A percentile compares a stretch with the other conserved stretches of the same genome.
Conservation (phyloP, 2,113 vertebrate species). For the Entomyzon cyanotis region DNA sequence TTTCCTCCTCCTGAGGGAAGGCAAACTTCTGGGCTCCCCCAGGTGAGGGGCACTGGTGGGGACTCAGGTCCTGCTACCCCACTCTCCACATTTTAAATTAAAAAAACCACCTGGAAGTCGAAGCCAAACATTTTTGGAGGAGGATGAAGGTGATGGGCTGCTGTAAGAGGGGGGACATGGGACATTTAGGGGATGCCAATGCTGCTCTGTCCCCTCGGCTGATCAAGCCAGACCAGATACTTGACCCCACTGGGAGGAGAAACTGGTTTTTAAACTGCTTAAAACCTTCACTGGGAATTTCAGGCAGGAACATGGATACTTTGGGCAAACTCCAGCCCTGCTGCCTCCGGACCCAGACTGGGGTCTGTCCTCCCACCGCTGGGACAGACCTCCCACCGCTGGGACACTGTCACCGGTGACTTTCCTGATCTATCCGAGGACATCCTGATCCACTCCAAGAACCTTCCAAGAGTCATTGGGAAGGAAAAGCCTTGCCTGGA, state of each 20-base stretch:
- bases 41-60: background rate
- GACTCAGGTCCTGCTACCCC: background rate
- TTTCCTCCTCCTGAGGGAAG: background rate
- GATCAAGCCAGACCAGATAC: accelerated
- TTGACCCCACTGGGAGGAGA: background rate
- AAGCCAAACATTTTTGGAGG: background rate
- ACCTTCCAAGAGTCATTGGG: background rate
- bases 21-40: background rate
- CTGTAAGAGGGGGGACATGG: accelerated
- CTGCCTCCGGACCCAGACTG: background rate
- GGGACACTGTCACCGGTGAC: accelerated
- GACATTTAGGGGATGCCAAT: background rate
- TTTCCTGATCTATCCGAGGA: background rate
- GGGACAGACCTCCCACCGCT: background rate
- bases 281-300: background rate
- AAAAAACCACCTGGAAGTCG: background rate
- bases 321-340: background rate
- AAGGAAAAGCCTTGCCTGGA: background rate
- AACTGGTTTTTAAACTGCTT: background rate
- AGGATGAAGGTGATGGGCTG: background rate
- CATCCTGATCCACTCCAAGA: too few species aligned
- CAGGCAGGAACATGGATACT: background rate
- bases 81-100: background rate
- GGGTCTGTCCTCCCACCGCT: background rate
- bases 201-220: background rate